phyloP scores from a whole-genome alignment of 2,113 vertebrate genomes.

The Vidua macroura region DNA sequence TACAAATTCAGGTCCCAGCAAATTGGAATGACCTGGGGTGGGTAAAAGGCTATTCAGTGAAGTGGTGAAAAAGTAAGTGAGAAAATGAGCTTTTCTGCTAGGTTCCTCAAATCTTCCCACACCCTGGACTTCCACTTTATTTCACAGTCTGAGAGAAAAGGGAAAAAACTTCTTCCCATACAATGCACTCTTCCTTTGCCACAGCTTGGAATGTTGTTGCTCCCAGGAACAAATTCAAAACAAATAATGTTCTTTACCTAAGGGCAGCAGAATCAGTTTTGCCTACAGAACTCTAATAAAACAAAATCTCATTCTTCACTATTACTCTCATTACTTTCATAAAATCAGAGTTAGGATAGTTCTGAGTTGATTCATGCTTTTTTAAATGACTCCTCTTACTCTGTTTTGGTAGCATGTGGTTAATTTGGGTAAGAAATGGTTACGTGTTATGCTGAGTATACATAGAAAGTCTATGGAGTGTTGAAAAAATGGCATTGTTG shows the following conservation, averaged over 20 bases:
- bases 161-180: not conserved
- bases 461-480: not conserved
- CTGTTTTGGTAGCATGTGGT: not conserved
- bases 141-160: not conserved
- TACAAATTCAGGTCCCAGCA: not conserved
- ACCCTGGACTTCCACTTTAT: not conserved
- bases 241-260: not conserved
- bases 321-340: not conserved
- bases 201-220: not conserved
- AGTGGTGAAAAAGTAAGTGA: not conserved
- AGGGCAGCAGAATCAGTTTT: not conserved
- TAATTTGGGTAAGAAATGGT: not conserved
- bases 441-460: rapidly evolving
- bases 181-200: not conserved
- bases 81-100: not conserved
- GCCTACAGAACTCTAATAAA: not conserved
- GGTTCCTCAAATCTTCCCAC: not conserved
- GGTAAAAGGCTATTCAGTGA: not conserved
- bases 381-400: not conserved
- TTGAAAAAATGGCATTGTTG: not conserved
- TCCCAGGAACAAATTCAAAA: not conserved
- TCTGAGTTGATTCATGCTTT: not conserved
- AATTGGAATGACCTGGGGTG: not conserved
- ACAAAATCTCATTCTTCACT: not conserved
- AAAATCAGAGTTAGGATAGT: not conserved